These are phyloP conservation scores for Struthidea cinerea DNA, from an alignment of 2,113 vertebrate genomes.

Conservation along the genomic window DNA sequence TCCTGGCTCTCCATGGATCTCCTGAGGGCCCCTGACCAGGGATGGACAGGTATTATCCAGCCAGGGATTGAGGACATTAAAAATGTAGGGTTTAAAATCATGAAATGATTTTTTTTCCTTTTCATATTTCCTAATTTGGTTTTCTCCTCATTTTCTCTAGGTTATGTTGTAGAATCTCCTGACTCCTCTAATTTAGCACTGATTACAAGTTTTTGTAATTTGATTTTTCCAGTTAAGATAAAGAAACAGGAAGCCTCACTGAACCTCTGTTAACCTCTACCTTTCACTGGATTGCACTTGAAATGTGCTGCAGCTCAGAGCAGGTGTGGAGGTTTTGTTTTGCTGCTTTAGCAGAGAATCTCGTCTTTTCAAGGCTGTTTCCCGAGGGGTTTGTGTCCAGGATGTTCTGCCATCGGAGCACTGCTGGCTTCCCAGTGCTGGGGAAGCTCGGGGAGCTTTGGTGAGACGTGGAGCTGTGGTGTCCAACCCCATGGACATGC, in stretches of 20 bases:
- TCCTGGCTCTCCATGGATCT: not conserved
- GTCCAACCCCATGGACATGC: accelerated
- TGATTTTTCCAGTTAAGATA: not conserved
- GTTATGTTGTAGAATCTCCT: not conserved
- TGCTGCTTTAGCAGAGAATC: not conserved
- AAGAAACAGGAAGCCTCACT: not conserved
- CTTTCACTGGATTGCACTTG: not conserved
- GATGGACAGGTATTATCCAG: not conserved
- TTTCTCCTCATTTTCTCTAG: not conserved
- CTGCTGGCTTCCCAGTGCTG: not conserved
- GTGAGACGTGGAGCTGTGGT: accelerated
- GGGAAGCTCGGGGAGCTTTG: not conserved
- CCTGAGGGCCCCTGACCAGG: not conserved
- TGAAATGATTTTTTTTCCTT: not conserved
- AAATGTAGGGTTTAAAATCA: not conserved
- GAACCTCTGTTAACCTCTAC: not conserved
- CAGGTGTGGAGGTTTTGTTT: not conserved
- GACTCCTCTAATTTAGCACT: not conserved
- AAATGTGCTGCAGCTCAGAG: not conserved
- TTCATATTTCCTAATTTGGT: not conserved
- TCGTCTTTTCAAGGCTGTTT: not conserved
- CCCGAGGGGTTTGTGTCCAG: not conserved
- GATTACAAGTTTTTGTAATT: not conserved
- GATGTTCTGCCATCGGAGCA: accelerated
- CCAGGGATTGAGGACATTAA: not conserved